Evolutionary conservation across 1,140 invertebrate genomes (phyloP).

Genomic region (Probaryconus sp.): DNA sequence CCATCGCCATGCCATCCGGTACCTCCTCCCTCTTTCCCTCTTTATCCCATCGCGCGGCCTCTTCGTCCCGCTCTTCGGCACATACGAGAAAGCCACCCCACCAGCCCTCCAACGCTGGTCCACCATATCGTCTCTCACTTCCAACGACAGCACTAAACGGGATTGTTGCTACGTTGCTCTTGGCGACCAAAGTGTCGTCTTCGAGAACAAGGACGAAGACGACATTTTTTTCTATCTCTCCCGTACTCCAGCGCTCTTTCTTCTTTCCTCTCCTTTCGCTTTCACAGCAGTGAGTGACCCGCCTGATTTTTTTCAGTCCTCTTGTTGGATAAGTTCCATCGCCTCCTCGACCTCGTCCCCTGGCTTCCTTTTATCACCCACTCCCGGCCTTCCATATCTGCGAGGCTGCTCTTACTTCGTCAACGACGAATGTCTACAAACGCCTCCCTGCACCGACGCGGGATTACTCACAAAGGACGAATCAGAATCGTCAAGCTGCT

Average conservation of each 20-base stretch:
- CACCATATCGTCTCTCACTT: slow-evolving; percentile 57
- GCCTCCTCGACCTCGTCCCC: slow-evolving; percentile 3
- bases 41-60: slow-evolving; percentile 39
- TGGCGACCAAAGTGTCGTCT: slow-evolving; percentile 70
- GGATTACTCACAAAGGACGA: slow-evolving; percentile 59
- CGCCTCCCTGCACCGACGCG: slow-evolving; percentile 45
- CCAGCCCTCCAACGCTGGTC: slow-evolving; percentile 38
- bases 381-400: slow-evolving; percentile 35
- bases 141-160: slow-evolving; percentile 68
- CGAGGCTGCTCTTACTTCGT: slow-evolving; percentile 52
- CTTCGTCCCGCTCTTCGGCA: slow-evolving; percentile 59
- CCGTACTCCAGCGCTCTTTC: too few relatives aligned
- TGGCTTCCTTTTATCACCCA: slow-evolving; percentile 13
- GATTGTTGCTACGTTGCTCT: slow-evolving; percentile 75
- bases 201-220: slow-evolving; percentile 38
- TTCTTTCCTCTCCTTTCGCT: too few relatives aligned
- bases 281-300: not conserved
- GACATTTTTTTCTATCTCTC: not conserved
- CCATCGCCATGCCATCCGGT: slow-evolving; percentile 60
- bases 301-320: slow-evolving; percentile 9
- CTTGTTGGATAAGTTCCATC: slow-evolving; percentile 13
- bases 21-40: slow-evolving; percentile 57
- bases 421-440: slow-evolving; percentile 56
- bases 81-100: slow-evolving; percentile 52
- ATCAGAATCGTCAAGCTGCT: slow-evolving; percentile 60